These are phyloP conservation scores for Ramazzottius varieornatus DNA, from an alignment of 2,888 invertebrate genomes.

Conservation along the genomic window DNA sequence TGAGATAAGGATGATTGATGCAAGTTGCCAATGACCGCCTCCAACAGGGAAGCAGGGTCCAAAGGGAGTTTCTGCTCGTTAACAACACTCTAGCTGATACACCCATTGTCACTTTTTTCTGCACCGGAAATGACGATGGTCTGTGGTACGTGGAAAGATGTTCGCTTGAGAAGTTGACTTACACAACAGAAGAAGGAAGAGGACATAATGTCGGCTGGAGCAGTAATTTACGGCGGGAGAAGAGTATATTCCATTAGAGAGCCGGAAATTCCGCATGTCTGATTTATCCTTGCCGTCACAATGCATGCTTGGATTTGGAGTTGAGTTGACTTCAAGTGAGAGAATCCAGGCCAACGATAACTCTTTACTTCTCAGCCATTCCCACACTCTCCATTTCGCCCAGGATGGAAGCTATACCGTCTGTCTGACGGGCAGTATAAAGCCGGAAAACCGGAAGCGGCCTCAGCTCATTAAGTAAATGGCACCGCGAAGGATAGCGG, in stretches of 20 bases:
- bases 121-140: too few species aligned
- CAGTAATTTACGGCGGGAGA: neutral
- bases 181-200: neutral
- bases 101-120: too few species aligned
- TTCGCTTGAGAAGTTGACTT: neutral
- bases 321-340: too few species aligned
- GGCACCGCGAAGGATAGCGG: neutral
- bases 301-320: neutral
- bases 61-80: too few species aligned
- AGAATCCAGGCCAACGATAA: too few species aligned
- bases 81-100: too few species aligned
- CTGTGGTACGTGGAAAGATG: too few species aligned
- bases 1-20: too few species aligned
- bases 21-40: too few species aligned
- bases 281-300: neutral
- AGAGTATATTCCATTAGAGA: neutral
- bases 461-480: neutral
- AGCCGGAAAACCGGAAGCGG: neutral
- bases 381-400: neutral
- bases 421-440: neutral
- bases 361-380: neutral
- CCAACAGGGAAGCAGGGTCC: too few species aligned
- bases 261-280: neutral
- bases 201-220: neutral
- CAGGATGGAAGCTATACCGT: too few species aligned